Base-by-base conservation (phyloP, 2,797 vertebrate species). In the Hozukius guyotensis region DNA sequence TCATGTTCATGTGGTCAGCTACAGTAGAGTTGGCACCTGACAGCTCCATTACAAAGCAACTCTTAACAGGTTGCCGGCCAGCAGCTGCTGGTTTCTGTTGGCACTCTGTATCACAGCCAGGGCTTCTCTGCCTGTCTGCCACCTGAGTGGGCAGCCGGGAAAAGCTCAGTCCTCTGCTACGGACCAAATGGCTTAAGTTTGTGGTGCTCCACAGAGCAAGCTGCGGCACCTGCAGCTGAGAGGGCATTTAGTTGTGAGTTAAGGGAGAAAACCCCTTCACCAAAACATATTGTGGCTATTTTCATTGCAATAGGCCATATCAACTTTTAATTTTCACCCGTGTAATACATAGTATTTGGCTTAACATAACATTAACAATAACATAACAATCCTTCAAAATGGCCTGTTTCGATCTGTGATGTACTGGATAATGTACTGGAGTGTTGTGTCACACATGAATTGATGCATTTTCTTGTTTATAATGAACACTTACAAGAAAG, bases 41-140 rank as follows among this genome's bases (percentile, higher is more conserved):
- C 72, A 63, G 55, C 27, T 60, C 61, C 67, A 80, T 88, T 87
- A 91, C 64, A 81, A 80, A 84, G 81, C 78, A 66, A 71, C 79
- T 84, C 78, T 83, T 82, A 87, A 85, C 85, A 89, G 84, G 84
- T 74, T 87, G 67, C 76, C 16, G 16, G 82, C 81, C 83, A 60
- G 83, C 88, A 93, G 88, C 91, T 91, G 89, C 71, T 78, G 64
- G 14, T 75, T 77, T 78, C 81, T 80, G 80, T 68, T 83, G 79
- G 76, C 62, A 9, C 63, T 60, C 14, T 78, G 65, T 14, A 20
- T 52, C 36, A 29, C 72, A 53, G 56, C 24, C 72, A 49, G 77
- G 52, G 22, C 71, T 38, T 55, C 57, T 55, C 57, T 84, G 74
- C 10, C 76, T 55, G 82, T 72, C 75, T 88, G 84, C 71, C 90